Evolutionary conservation across 2,797 vertebrate genomes (phyloP).

Genomic region (Xerus rutilus): DNA sequence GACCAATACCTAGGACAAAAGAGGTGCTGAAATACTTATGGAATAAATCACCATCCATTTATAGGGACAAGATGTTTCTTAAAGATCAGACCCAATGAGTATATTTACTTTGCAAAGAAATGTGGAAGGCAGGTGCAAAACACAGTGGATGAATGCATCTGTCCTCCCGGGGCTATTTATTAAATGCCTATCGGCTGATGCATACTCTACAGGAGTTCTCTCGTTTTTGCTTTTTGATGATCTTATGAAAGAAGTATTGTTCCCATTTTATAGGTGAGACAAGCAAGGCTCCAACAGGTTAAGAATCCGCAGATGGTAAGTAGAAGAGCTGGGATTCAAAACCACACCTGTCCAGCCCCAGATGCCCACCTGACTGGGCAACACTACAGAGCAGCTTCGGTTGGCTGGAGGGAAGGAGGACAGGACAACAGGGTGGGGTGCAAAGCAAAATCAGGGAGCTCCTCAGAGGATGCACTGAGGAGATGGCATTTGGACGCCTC

Average conservation of each 20-base stretch:
- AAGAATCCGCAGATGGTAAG: background rate
- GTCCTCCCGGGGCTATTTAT: background rate
- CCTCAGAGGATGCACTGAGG: background rate
- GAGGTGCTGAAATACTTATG: background rate
- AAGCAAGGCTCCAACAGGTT: background rate
- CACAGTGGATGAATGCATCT: background rate
- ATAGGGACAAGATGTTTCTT: background rate
- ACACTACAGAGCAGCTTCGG: background rate
- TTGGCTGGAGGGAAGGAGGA: accelerated
- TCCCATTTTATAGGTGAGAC: background rate
- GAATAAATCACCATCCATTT: background rate
- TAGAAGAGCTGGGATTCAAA: background rate
- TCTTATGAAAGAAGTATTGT: background rate
- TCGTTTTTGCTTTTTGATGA: background rate
- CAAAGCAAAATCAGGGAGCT: background rate
- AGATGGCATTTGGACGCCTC: background rate
- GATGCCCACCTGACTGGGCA: background rate
- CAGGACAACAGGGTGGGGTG: accelerated
- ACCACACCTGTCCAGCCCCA: background rate
- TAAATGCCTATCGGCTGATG: accelerated
- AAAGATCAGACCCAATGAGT: background rate
- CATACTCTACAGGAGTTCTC: background rate
- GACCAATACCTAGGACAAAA: background rate
- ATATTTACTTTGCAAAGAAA: background rate
- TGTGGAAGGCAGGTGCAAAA: background rate